phyloP scores from a whole-genome alignment of 2,888 invertebrate species.

The Drosophila dives region DNA sequence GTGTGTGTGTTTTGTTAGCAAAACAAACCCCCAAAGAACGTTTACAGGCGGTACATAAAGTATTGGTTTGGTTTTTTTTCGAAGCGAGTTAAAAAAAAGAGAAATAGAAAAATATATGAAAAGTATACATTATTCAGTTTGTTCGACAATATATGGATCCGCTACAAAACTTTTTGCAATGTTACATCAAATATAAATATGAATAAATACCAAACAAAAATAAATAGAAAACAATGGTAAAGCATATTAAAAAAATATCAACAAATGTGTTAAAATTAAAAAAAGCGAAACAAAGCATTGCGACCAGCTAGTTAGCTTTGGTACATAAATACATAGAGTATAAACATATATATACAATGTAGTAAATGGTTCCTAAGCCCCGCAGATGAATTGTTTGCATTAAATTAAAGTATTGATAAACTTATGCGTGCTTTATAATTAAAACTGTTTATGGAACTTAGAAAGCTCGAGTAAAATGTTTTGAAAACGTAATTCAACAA shows the following conservation, averaged over 20 bases:
- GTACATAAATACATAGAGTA: slow-evolving; percentile 21
- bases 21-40: slow-evolving; percentile 82
- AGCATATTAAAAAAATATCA: slow-evolving; percentile 35
- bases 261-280: slow-evolving; percentile 36
- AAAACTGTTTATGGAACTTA: slow-evolving; percentile 18
- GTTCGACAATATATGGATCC: slow-evolving; percentile 68
- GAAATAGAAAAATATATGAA: slow-evolving; percentile 84
- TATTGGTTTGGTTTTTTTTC: slow-evolving; percentile 65
- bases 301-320: slow-evolving; percentile 34
- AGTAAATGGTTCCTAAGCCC: slow-evolving; percentile 31
- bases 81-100: slow-evolving; percentile 84
- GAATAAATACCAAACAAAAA: slow-evolving; percentile 52
- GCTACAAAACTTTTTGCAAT: slow-evolving; percentile 57
- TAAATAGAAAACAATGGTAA: slow-evolving; percentile 25
- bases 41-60: slow-evolving; percentile 82
- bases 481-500: slow-evolving; percentile 51
- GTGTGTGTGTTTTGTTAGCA: slow-evolving; percentile 72
- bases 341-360: slow-evolving; percentile 14
- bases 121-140: slow-evolving; percentile 82
- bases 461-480: slow-evolving; percentile 6
- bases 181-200: slow-evolving; percentile 50
- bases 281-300: slow-evolving; percentile 33
- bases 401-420: slow-evolving; percentile 34
- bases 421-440: slow-evolving; percentile 34
- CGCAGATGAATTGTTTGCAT: slow-evolving; percentile 27